Evolutionary conservation across 2,888 invertebrate genomes (phyloP), one percentile per base, ranked within the genome.

Genomic region (Heliothis peltigera): DNA sequence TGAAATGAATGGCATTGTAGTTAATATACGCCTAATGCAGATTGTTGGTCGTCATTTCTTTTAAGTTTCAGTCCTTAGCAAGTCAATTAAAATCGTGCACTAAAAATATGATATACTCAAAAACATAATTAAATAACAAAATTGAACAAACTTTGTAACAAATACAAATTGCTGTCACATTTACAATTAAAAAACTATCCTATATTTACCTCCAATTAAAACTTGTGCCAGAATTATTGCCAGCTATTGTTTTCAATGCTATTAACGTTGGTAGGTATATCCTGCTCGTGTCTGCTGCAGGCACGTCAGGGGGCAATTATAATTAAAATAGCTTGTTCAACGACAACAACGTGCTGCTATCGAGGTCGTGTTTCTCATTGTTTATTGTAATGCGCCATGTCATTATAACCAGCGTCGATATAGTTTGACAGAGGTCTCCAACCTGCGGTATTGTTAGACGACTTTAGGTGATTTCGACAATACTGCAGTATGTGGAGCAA

Each of bases 241-340:
- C 51, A 70, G 57, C 75, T 71, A 81, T 81, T 81, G 80, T 79
- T 79, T 72, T 70, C 77, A 67, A 69, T 70, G 70, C 70, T 70
- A 75, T 80, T 77, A 70, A 70, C 35, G 68, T 55, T 58, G 72
- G 73, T 73, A 75, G 72, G 73, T 73, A 75, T 79, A 75, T 78
- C 77, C 73, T 75, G 81, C 59, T 80, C 73, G 81, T 80, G 77
- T 74, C 75, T 76, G 72, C 57, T 68, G 78, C 78, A 83, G 85
- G 86, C 85, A 87, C 87, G 86, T 81, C 81, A 84, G 72, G 74
- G 56, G 72, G 81, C 80, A 85, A 88, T 88, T 84, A 85, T 82
- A 84, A 84, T 84, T 83, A 85, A 85, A 86, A 81, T 72, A 71
- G 79, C 80, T 83, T 83, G 82, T 83, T 79, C 79, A 75, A 71